phyloP scores from a whole-genome alignment of 2,888 invertebrate species.

The Netelia virgata region DNA sequence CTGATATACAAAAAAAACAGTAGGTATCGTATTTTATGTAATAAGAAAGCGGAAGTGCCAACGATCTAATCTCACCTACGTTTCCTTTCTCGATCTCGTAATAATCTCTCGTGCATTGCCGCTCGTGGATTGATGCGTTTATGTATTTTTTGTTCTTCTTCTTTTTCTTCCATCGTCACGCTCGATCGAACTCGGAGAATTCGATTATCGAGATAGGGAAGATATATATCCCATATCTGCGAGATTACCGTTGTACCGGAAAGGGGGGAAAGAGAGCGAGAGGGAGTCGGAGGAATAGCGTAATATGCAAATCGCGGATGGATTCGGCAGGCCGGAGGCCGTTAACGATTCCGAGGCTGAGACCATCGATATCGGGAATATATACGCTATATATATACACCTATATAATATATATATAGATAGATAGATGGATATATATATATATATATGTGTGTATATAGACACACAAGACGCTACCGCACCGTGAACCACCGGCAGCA shows the following conservation, averaged over 20 bases:
- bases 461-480: constrained; percentile 60
- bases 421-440: too few species aligned
- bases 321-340: constrained; percentile 58
- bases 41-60: too few species aligned
- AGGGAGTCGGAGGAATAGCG: constrained; percentile 42
- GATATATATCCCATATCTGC: constrained; percentile 14
- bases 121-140: not conserved
- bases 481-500: constrained; percentile 68
- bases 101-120: not conserved
- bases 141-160: not conserved
- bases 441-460: not conserved
- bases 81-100: not conserved
- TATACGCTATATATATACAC: constrained; percentile 25
- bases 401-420: too few species aligned
- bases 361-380: constrained; percentile 60
- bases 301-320: constrained; percentile 61
- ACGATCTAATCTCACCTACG: not conserved
- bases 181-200: constrained; percentile 35
- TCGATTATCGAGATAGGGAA: constrained; percentile 48
- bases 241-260: constrained; percentile 14
- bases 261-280: not conserved
- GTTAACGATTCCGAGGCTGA: constrained; percentile 62
- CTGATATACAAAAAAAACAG: too few species aligned
- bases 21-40: too few species aligned
- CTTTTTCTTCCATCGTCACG: not conserved